These are phyloP conservation scores for Sakesphorus luctuosus DNA, from an alignment of 2,113 vertebrate species.

Conservation along the genomic window DNA sequence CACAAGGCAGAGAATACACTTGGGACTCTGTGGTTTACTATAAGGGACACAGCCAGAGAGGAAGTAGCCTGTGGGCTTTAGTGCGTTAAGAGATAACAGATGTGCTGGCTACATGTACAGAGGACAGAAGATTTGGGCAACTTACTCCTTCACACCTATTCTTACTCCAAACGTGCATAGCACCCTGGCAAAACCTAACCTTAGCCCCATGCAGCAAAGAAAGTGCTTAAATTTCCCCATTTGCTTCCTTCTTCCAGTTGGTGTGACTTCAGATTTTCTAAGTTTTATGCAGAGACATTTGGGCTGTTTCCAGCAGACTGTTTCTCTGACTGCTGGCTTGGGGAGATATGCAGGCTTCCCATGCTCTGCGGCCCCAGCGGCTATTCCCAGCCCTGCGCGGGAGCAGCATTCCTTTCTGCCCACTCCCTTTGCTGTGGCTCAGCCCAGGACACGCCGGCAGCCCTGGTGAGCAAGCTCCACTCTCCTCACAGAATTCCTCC, in stretches of 20 bases:
- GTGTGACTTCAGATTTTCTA: conserved; percentile 5
- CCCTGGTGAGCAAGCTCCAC: not conserved
- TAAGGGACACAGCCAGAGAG: not conserved
- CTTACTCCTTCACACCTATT: not conserved
- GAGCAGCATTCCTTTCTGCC: conserved; percentile 66
- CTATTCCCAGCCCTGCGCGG: conserved; percentile 61
- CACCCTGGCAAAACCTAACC: not conserved
- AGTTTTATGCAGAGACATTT: not conserved
- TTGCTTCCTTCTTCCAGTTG: conserved; percentile 3
- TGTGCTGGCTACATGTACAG: not conserved
- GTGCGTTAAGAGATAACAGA: not conserved
- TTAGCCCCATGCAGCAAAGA: not conserved
- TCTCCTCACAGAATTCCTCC: not conserved
- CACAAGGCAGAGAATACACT: conserved; percentile 30
- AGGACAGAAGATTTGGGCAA: not conserved
- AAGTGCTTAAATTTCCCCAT: not conserved
- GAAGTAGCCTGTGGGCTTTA: not conserved
- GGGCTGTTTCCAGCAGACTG: conserved; percentile 47
- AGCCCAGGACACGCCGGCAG: not conserved
- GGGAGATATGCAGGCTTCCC: conserved; percentile 60
- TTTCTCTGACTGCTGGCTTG: not conserved
- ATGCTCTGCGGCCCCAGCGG: conserved; percentile 57
- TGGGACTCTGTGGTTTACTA: not conserved
- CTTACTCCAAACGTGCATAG: not conserved
- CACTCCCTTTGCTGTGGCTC: conserved; percentile 22